Evolutionary conservation across 2,888 invertebrate species (phyloP).

Genomic region (Antitype chi): DNA sequence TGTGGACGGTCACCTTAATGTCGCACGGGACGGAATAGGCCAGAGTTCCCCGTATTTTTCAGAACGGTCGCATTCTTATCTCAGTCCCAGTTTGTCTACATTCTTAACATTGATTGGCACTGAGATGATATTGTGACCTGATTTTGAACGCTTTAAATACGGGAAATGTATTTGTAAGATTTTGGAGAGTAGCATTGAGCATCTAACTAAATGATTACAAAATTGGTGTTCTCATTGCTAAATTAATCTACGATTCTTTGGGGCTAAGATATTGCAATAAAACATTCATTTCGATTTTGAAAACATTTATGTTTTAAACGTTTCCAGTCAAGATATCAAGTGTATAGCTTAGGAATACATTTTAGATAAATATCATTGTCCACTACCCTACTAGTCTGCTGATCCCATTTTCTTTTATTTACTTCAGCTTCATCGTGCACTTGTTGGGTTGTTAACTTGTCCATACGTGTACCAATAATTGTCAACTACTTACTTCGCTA

Average conservation of each 20-base stretch:
- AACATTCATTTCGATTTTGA: background rate
- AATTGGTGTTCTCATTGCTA: background rate
- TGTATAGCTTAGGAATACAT: background rate
- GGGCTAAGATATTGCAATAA: background rate
- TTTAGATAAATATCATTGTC: conserved; percentile 29
- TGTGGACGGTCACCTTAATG: background rate
- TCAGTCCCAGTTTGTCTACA: background rate
- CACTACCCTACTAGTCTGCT: conserved; percentile 52
- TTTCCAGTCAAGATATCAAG: background rate
- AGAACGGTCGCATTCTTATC: background rate
- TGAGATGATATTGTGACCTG: background rate
- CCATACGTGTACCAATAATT: conserved; percentile 66
- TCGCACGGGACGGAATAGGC: background rate
- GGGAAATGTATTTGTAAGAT: background rate
- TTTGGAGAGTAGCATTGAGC: background rate
- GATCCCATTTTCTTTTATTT: conserved; percentile 66
- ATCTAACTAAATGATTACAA: background rate
- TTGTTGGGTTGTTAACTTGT: conserved; percentile 79
- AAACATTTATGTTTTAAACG: background rate
- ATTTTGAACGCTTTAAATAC: background rate
- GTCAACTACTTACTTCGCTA: conserved; percentile 55
- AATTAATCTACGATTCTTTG: background rate
- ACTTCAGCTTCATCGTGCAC: conserved; percentile 69
- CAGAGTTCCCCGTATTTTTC: background rate
- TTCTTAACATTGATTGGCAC: background rate